phyloP scores from a whole-genome alignment of 2,797 vertebrate species.

The Vipera latastei region DNA sequence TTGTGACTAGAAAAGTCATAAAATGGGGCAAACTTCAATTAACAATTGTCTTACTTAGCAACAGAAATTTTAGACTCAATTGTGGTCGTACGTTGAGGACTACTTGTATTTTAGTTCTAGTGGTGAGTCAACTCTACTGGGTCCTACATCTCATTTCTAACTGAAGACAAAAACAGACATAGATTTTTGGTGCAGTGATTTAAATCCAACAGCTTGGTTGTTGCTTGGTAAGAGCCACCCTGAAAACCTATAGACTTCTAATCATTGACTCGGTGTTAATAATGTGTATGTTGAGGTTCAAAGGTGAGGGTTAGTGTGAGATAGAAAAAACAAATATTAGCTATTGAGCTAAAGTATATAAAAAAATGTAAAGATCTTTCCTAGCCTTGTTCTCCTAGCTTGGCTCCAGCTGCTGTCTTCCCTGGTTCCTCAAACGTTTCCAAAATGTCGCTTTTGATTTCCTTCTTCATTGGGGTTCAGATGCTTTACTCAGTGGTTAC shows the following conservation, averaged over 20 bases:
- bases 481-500: constrained; percentile 5
- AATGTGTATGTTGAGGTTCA: constrained; percentile 34
- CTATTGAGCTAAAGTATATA: neutral
- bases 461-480: constrained; percentile 44
- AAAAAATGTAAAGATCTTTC: neutral
- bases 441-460: constrained; percentile 49
- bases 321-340: constrained; percentile 30
- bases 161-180: neutral
- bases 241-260: constrained; percentile 34
- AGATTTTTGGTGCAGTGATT: neutral
- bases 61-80: neutral
- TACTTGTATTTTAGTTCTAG: neutral
- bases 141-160: neutral
- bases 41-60: neutral
- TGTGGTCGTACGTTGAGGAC: neutral
- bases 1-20: neutral
- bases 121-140: neutral
- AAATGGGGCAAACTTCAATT: neutral
- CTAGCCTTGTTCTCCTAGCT: neutral
- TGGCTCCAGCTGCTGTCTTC: neutral
- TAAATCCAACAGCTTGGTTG: neutral
- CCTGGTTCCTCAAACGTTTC: neutral
- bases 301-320: constrained; percentile 32
- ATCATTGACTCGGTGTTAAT: constrained; percentile 54
- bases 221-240: neutral